These are phyloP conservation scores for Stenchaetothrips biformis DNA, from an alignment of 2,888 invertebrate species.

Conservation along the genomic window DNA sequence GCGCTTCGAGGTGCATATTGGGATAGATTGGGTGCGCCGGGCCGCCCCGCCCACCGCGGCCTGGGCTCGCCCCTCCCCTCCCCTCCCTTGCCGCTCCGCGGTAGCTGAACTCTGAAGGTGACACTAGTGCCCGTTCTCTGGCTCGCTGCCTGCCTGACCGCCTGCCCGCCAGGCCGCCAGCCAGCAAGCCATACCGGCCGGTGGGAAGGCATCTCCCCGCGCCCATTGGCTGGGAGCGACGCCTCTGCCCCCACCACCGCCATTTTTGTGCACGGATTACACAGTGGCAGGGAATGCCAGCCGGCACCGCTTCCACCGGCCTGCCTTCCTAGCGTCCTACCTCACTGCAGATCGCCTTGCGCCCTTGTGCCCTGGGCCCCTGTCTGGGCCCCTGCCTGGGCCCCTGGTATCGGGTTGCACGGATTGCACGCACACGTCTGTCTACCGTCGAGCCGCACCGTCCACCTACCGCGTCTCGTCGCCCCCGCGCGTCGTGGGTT, in stretches of 20 bases:
- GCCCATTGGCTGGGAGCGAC: background rate
- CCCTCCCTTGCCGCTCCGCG: background rate
- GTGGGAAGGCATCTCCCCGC: background rate
- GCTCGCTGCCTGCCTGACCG: slow-evolving; percentile 3
- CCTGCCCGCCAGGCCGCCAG: background rate
- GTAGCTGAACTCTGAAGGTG: slow-evolving; percentile 24
- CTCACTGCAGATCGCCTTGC: slow-evolving; percentile 4
- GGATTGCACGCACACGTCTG: no score
- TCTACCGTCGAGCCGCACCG: no score
- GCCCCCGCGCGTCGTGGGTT: no score
- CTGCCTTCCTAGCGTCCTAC: background rate
- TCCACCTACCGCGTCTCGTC: no score
- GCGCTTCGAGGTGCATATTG: background rate
- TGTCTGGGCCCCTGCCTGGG: no score
- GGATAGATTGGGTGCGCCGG: background rate
- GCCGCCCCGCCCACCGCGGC: background rate
- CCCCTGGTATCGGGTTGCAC: no score
- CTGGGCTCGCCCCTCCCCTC: background rate
- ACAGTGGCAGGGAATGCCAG: no score
- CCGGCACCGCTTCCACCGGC: background rate
- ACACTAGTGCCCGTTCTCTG: slow-evolving; percentile 21
- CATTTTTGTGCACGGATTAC: no score
- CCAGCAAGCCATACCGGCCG: background rate
- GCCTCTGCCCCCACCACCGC: no score
- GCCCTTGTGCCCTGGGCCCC: background rate